Percentiles rank a stretch among this genome's conserved stretches.
These are phyloP conservation scores for Ophiothrix spiculata DNA, from an alignment of 35 echinoderm and acorn worm species.

Conservation along the genomic window DNA sequence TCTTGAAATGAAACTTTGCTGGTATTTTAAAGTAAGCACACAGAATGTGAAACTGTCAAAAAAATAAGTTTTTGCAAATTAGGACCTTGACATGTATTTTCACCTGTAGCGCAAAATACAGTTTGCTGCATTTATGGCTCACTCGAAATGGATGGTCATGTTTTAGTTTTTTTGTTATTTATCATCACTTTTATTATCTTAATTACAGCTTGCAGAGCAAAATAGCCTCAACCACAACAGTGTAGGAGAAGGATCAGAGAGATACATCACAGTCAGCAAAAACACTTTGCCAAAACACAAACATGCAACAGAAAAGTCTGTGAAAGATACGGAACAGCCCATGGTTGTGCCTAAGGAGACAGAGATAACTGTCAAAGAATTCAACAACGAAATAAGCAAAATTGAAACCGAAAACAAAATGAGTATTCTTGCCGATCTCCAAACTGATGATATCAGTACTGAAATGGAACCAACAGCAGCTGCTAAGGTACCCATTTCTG, in stretches of 20 bases:
- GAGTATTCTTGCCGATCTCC: neutral
- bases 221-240: slow-evolving; percentile 68
- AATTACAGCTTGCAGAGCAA: slow-evolving; percentile 65
- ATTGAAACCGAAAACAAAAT: slow-evolving; percentile 40
- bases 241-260: slow-evolving; percentile 49
- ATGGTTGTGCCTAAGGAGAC: neutral
- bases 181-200: too few species aligned
- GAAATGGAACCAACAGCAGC: neutral
- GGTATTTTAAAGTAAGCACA: too few species aligned
- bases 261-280: slow-evolving; percentile 72
- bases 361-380: neutral
- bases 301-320: neutral
- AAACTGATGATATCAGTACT: neutral
- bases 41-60: too few species aligned
- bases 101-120: too few species aligned
- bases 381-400: neutral
- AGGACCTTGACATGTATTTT: too few species aligned
- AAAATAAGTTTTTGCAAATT: too few species aligned
- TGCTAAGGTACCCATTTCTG: neutral
- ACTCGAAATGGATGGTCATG: too few species aligned
- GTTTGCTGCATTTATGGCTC: too few species aligned
- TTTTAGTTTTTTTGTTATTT: too few species aligned
- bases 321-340: neutral
- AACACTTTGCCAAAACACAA: too few species aligned
- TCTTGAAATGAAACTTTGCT: too few species aligned